phyloP scores from a whole-genome alignment of 2,113 vertebrate genomes.

The Bombycilla garrulus region DNA sequence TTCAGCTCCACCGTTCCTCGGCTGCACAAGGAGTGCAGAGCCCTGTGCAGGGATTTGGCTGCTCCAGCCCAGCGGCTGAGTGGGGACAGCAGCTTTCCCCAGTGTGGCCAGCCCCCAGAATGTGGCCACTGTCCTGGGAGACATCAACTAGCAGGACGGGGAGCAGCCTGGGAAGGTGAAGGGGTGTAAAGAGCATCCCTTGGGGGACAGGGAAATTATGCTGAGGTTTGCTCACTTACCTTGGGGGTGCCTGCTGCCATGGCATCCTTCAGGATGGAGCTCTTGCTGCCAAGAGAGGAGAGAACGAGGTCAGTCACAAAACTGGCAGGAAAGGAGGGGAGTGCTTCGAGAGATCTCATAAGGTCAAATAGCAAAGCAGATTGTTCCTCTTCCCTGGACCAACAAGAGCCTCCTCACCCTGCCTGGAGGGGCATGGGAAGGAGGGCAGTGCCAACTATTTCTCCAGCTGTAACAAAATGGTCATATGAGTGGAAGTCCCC shows the following conservation, averaged over 20 bases:
- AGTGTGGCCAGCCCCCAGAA: rapidly evolving
- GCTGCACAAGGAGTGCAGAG: not conserved
- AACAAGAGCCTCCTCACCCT: not conserved
- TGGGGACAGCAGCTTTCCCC: not conserved
- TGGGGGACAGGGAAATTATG: not conserved
- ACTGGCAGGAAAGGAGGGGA: not conserved
- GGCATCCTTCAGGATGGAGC: conserved; percentile 88
- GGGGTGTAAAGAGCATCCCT: not conserved
- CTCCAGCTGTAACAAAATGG: not conserved
- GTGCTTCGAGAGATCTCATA: not conserved
- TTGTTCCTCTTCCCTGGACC: not conserved
- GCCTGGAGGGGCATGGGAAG: rapidly evolving
- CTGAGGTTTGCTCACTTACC: conserved; percentile 77
- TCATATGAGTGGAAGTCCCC: not conserved
- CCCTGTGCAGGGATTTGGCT: not conserved
- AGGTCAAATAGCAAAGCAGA: not conserved
- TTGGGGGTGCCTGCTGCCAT: conserved; percentile 92
- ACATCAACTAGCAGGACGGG: not conserved
- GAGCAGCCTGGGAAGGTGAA: not conserved
- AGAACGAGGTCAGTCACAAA: conserved; percentile 50
- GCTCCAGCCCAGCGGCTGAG: rapidly evolving
- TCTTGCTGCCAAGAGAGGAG: conserved; percentile 87
- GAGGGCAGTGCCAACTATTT: not conserved
- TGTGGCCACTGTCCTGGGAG: not conserved
- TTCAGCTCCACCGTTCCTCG: rapidly evolving